phyloP scores from a whole-genome alignment of 2,888 invertebrate genomes.

The Rhogogaster chlorosoma region DNA sequence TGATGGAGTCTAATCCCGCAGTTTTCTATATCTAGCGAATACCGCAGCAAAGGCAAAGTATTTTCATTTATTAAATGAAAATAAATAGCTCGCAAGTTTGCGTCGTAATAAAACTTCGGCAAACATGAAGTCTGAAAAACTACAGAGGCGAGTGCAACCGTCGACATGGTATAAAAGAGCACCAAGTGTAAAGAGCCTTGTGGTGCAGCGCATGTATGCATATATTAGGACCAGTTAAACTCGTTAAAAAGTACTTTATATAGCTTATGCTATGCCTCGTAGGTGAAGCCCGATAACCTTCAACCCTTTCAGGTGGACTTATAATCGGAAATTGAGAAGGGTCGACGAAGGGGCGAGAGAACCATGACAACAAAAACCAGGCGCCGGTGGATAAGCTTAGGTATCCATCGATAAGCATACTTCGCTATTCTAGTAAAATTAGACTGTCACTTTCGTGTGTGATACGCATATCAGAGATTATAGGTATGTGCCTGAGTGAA shows the following conservation, averaged over 20 bases:
- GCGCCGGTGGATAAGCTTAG: constrained; percentile 9
- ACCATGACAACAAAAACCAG: background rate
- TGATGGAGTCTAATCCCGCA: background rate
- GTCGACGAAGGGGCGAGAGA: background rate
- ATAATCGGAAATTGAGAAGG: constrained; percentile 6
- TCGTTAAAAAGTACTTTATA: constrained; percentile 14
- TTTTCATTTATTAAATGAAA: constrained; percentile 10
- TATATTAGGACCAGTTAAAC: background rate
- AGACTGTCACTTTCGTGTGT: background rate
- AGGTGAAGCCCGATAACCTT: background rate
- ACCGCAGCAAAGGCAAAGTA: background rate
- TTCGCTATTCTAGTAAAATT: constrained; percentile 24
- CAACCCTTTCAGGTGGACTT: background rate
- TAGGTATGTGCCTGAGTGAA: background rate
- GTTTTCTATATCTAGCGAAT: too few species aligned
- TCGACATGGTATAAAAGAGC: background rate
- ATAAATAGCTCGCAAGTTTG: background rate
- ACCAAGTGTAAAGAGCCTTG: background rate
- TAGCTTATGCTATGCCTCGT: background rate
- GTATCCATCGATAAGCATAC: background rate
- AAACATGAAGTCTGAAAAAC: background rate
- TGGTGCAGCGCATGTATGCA: background rate
- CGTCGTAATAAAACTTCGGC: constrained; percentile 10
- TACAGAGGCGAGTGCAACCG: background rate
- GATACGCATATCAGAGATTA: background rate